Conservation (phyloP, 2,888 invertebrate species). For the Holacanthella duospinosa region DNA sequence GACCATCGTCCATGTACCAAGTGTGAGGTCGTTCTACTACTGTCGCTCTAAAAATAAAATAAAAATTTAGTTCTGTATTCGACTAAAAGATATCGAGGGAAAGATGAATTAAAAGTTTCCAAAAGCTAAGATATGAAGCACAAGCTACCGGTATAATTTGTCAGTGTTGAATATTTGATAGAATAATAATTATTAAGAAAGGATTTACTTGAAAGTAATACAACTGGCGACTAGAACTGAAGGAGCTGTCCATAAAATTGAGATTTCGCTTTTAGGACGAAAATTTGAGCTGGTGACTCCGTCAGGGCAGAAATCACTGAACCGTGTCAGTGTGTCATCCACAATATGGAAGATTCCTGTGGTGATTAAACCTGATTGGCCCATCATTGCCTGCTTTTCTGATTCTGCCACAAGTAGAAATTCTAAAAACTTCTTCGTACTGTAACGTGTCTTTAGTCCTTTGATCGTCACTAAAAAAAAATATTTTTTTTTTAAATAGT, state of each 20-base stretch:
- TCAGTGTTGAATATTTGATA: not conserved
- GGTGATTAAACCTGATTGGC: slow-evolving; percentile 48
- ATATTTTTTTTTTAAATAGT: too few relatives aligned
- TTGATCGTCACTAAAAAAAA: slow-evolving; percentile 41
- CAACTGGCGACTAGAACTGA: slow-evolving; percentile 43
- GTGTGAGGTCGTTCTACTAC: slow-evolving; percentile 58
- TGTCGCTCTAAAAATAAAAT: slow-evolving; percentile 51
- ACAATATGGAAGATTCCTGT: slow-evolving; percentile 48
- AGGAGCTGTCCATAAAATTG: slow-evolving; percentile 80
- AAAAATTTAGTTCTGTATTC: slow-evolving; percentile 4
- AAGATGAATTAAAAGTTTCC: not conserved
- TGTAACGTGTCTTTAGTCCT: slow-evolving; percentile 39
- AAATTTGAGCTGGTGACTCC: slow-evolving; percentile 71
- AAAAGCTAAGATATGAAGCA: not conserved
- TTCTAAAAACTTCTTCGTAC: slow-evolving; percentile 53
- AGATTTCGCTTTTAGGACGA: slow-evolving; percentile 67
- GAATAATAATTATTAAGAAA: too few relatives aligned
- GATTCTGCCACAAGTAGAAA: slow-evolving; percentile 67
- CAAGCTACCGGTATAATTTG: not conserved
- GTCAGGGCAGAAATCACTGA: slow-evolving; percentile 71
- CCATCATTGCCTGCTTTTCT: slow-evolving; percentile 39
- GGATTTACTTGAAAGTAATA: slow-evolving; percentile 45
- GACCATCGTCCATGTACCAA: slow-evolving; percentile 76
- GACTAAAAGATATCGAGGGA: not conserved
- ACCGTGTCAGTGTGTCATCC: slow-evolving; percentile 65